Conservation (phyloP, 2,797 vertebrate species). For the Phalloptychus januarius region DNA sequence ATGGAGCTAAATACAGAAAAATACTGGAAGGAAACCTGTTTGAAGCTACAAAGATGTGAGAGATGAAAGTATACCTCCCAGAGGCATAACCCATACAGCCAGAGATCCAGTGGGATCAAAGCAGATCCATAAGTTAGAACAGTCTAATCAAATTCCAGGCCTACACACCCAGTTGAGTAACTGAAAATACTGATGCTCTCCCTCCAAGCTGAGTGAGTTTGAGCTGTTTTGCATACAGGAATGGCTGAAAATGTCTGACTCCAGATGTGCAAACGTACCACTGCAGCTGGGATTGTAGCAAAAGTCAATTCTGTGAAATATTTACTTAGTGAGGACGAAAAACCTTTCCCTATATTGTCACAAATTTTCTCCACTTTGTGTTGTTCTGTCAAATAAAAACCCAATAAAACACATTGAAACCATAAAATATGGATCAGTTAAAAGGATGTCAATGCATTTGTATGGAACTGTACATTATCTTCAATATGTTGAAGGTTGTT, state of each 20-base stretch:
- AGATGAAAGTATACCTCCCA: background rate
- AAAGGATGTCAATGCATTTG: background rate
- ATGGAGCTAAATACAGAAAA: background rate
- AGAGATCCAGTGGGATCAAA: background rate
- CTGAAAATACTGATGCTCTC: background rate
- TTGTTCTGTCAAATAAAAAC: background rate
- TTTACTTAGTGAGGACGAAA: background rate
- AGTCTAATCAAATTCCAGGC: background rate
- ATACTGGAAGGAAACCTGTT: background rate
- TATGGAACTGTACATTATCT: background rate
- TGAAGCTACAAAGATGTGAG: background rate
- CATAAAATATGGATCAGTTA: background rate
- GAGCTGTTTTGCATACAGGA: background rate
- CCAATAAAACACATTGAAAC: background rate
- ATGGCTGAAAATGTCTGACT: background rate
- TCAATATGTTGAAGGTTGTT: background rate
- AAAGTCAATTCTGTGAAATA: background rate
- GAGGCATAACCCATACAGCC: background rate
- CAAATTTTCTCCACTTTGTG: background rate
- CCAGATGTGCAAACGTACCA: background rate
- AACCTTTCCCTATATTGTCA: background rate
- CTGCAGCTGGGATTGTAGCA: background rate
- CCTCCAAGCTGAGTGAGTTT: background rate
- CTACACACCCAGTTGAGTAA: background rate
- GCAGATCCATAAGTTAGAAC: background rate